Evolutionary conservation across 2,888 invertebrate species (phyloP), one percentile per base, ranked within the genome.

Genomic region (Drosophila austrosaltans): DNA sequence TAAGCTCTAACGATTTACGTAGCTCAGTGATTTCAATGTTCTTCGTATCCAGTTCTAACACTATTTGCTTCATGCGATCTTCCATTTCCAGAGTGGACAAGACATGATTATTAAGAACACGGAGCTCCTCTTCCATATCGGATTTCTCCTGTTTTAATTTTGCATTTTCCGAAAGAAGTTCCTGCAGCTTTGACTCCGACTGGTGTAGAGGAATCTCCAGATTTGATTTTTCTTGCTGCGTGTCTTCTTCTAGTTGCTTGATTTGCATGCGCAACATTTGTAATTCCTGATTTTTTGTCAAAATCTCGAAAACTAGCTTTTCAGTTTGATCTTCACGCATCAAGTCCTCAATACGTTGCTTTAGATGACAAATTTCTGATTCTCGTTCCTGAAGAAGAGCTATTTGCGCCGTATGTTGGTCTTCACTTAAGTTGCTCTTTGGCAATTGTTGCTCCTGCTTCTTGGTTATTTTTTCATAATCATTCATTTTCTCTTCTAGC

Each of bases 321-420:
- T 93, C 91, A 4, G 91, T 89, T 62, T 90, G 85, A 72, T 93
- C 92, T 82, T 93, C 93, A 16, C 91, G 88, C 81, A 93, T 92
- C 1, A 93, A 89, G 54, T 93, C 93, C 60, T 93, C 92, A 44
- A 92, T 91, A 75, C 91, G 91, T 72, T 90, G 91, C 70, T 90
- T 91, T 0, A 90, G 77, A 53, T 92, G 92, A 69, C 89, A 77
- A 66, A 92, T 90, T 74, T 92, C 91, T 0, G 91, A 81, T 66
- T 92, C 91, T 69, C 91, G 91, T 53, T 91, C 91, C 66, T 92
- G 91, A 6, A 93, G 57, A 48, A 48, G 48, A 25, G 48, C 48
- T 25, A 12, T 25, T 67, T 80, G 89, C 12, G 76, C 81, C 22
- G 80, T 53, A 10, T 89, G 79, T 22, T 91, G 91, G 22, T 90